A percentile compares a stretch with the other conserved stretches of the same genome.
Evolutionary conservation across 2,888 invertebrate genomes (phyloP).

Genomic region (Pollenia labialis): DNA sequence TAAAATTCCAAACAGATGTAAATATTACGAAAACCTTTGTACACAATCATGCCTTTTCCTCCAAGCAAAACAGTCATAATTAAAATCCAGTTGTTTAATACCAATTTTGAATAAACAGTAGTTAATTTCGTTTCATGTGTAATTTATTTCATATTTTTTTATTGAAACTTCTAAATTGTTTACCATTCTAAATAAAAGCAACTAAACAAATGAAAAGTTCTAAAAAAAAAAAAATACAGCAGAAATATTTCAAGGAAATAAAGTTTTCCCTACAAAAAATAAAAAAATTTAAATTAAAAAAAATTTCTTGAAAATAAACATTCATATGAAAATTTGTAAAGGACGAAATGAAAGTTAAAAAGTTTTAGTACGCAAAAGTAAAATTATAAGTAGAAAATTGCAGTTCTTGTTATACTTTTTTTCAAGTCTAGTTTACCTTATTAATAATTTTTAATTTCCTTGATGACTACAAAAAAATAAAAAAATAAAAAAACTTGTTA

Average conservation of each 20-base stretch:
- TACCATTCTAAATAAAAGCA: neutral
- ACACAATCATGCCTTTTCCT: too few relatives aligned
- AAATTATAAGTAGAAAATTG: conserved; percentile 38
- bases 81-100: too few relatives aligned
- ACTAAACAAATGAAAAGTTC: neutral
- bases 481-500: too few relatives aligned
- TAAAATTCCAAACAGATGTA: too few relatives aligned
- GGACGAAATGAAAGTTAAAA: neutral
- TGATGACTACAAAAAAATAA: conserved; percentile 78
- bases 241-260: neutral
- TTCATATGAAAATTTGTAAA: conserved; percentile 6
- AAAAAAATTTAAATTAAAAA: neutral
- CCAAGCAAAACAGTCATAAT: too few relatives aligned
- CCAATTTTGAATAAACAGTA: too few relatives aligned
- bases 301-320: neutral
- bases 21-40: too few relatives aligned
- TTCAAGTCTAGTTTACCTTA: conserved; percentile 75
- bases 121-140: too few relatives aligned
- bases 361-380: neutral
- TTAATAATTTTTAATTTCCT: conserved; percentile 83
- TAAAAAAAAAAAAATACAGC: neutral
- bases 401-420: conserved; percentile 7
- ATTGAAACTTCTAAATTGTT: conserved; percentile 9
- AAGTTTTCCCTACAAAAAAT: conserved; percentile 4
- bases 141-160: neutral